Evolutionary conservation across 2,888 invertebrate genomes (phyloP).

Genomic region (Drepana falcataria): DNA sequence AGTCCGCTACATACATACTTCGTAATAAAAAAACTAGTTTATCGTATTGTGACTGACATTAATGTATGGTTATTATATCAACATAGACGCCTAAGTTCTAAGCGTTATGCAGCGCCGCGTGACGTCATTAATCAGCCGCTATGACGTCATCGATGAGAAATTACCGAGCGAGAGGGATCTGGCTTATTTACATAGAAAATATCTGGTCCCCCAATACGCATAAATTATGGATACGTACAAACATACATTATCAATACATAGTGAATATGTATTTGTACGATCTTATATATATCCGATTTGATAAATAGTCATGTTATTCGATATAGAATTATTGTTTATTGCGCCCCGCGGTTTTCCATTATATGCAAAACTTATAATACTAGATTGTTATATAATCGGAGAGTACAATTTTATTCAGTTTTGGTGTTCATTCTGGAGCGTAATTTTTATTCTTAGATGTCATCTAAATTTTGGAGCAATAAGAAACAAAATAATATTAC

Average conservation of each 20-base stretch:
- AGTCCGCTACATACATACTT: no score
- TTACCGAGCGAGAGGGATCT: constrained; percentile 28
- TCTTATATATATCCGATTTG: not conserved
- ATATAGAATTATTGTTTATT: no score
- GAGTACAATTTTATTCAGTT: no score
- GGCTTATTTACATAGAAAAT: constrained; percentile 39
- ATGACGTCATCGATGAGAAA: constrained; percentile 43
- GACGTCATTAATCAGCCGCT: constrained; percentile 45
- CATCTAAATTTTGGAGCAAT: no score
- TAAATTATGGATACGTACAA: constrained; percentile 19
- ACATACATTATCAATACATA: not conserved
- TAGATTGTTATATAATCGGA: no score
- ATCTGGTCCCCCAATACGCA: constrained; percentile 21
- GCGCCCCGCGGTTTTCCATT: no score
- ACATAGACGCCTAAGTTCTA: not conserved
- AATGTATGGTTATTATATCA: not conserved
- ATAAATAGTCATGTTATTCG: not conserved
- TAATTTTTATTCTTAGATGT: no score
- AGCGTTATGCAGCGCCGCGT: constrained; percentile 23
- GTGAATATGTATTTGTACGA: not conserved
- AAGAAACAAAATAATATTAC: no score
- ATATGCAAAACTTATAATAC: no score
- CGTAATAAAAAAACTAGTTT: no score
- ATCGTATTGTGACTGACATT: not conserved
- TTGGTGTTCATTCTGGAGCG: no score